Conservation (phyloP, 2,888 invertebrate species). For the Epinotia ramella region DNA sequence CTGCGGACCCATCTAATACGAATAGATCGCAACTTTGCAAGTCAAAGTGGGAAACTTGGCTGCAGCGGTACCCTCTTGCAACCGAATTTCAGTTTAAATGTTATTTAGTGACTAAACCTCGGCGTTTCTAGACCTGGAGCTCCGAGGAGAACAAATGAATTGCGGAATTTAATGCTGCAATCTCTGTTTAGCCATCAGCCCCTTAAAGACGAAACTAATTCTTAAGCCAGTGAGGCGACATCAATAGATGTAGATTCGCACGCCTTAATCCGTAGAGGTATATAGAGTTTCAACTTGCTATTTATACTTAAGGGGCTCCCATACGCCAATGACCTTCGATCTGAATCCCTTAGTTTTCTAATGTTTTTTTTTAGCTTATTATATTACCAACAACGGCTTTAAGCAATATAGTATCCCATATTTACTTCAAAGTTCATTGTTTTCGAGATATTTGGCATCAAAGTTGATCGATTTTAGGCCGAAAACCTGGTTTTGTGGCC, state of each 20-base stretch:
- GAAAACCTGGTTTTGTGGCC: too few species aligned
- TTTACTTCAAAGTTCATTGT: too few species aligned
- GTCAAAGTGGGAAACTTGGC: conserved; percentile 56
- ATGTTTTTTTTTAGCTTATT: too few species aligned
- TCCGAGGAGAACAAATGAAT: conserved; percentile 24
- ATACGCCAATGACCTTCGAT: too few species aligned
- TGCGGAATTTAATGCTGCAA: conserved; percentile 3
- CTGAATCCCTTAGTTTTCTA: too few species aligned
- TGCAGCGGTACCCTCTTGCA: conserved; percentile 52
- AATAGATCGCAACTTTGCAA: conserved; percentile 53
- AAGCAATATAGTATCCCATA: too few species aligned
- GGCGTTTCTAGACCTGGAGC: conserved; percentile 17
- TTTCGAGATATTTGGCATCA: too few species aligned
- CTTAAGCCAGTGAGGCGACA: conserved; percentile 4
- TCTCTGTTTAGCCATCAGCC: conserved; percentile 1
- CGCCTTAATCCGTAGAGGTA: too few species aligned
- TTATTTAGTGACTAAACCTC: conserved; percentile 36
- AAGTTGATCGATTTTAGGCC: too few species aligned
- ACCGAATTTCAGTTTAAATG: conserved; percentile 47
- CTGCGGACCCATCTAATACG: conserved; percentile 43
- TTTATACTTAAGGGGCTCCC: too few species aligned
- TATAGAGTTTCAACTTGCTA: too few species aligned
- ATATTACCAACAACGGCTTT: too few species aligned
- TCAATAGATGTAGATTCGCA: not conserved
- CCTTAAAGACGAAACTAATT: not conserved